Evolutionary conservation across 1,140 invertebrate genomes (phyloP).

Genomic region (Drosophila ficusphila): DNA sequence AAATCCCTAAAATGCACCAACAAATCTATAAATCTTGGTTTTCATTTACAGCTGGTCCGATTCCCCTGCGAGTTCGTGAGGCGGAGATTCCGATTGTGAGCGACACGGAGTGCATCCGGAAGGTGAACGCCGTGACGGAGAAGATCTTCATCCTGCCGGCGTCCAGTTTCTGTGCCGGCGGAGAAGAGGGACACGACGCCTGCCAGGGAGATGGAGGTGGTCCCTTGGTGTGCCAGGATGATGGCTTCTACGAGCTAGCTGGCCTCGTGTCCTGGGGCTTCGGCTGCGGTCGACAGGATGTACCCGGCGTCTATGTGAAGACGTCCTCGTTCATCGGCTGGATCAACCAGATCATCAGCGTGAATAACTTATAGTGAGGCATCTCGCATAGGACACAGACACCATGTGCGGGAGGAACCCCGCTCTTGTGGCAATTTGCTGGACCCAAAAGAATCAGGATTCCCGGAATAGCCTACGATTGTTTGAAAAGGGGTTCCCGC

Average conservation of each 20-base stretch:
- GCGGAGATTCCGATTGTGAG: constrained; percentile 97
- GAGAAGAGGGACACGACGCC: constrained; percentile 95
- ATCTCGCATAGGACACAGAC: constrained; percentile 5
- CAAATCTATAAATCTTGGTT: background rate
- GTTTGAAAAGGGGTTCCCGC: constrained; percentile 48
- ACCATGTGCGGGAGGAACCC: constrained; percentile 44
- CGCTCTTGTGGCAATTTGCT: constrained; percentile 59
- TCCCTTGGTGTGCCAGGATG: constrained; percentile 95
- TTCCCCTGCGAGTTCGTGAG: constrained; percentile 93
- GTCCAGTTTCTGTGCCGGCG: constrained; percentile 96
- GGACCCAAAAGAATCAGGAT: background rate
- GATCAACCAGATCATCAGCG: constrained; percentile 98
- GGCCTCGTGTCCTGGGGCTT: constrained; percentile 95
- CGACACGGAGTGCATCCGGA: constrained; percentile 94
- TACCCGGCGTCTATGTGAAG: constrained; percentile 97
- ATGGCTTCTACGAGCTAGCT: constrained; percentile 95
- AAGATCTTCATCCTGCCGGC: constrained; percentile 96
- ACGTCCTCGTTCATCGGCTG: constrained; percentile 97
- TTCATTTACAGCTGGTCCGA: constrained; percentile 91
- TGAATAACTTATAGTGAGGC: constrained; percentile 91
- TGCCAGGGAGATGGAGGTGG: constrained; percentile 97
- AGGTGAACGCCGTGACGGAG: constrained; percentile 96
- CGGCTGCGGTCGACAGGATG: constrained; percentile 94
- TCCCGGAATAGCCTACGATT: constrained; percentile 45
- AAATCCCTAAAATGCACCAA: too few relatives aligned